Conservation (phyloP, 2,888 invertebrate genomes). For the Isoperla grammatica region DNA sequence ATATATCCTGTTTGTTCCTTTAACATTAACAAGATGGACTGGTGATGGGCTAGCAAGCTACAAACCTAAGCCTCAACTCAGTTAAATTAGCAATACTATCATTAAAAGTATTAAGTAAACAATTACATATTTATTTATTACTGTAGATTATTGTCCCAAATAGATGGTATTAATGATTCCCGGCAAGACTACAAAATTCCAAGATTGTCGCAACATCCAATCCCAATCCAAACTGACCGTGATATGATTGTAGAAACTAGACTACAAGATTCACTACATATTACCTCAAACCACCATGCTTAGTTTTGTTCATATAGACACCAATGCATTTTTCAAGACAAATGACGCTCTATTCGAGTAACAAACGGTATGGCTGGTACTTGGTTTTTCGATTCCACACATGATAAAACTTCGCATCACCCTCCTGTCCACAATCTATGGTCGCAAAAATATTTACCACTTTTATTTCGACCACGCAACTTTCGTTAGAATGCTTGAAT, state of each 20-base stretch:
- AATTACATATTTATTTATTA: not conserved
- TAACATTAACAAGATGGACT: conserved; percentile 12
- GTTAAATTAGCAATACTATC: not conserved
- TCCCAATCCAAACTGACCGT: not conserved
- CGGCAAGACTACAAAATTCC: conserved; percentile 1
- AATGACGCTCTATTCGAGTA: too few species aligned
- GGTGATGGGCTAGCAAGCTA: conserved; percentile 7
- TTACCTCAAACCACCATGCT: too few species aligned
- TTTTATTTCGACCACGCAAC: too few species aligned
- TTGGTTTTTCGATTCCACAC: too few species aligned
- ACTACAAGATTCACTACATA: too few species aligned
- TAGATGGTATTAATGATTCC: conserved; percentile 16
- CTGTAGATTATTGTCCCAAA: conserved; percentile 16
- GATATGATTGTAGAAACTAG: not conserved
- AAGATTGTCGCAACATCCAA: conserved; percentile 10
- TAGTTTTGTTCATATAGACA: too few species aligned
- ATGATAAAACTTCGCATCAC: too few species aligned
- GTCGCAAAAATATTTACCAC: too few species aligned
- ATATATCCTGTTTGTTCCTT: not conserved
- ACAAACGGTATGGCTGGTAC: too few species aligned
- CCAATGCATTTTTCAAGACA: too few species aligned
- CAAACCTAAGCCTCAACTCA: conserved; percentile 9
- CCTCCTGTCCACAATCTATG: too few species aligned
- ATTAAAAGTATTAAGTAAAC: conserved; percentile 5
- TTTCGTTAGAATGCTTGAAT: too few species aligned